These are phyloP conservation scores for Dinomys branickii DNA, from an alignment of 2,113 vertebrate species.

Conservation along the genomic window DNA sequence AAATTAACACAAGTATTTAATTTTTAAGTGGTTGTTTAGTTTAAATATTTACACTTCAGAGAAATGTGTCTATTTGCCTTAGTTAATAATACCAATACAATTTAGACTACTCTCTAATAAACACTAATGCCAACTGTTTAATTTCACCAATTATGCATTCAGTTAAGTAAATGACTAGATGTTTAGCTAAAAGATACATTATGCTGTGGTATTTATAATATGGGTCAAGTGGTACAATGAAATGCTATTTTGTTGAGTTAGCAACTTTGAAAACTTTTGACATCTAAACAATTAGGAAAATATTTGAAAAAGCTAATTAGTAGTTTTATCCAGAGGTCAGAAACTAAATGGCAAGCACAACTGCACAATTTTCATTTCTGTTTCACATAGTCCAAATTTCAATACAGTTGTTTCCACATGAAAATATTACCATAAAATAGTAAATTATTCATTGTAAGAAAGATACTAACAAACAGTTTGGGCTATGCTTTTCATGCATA, in stretches of 20 bases:
- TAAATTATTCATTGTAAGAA: not conserved
- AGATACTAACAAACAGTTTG: not conserved
- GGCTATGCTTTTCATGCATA: not conserved
- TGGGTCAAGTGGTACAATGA: not conserved
- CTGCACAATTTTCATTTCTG: not conserved
- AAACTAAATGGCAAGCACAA: not conserved
- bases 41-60: constrained; percentile 40
- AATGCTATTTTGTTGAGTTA: not conserved
- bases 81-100: constrained; percentile 42
- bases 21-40: constrained; percentile 21
- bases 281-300: not conserved
- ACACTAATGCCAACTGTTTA: constrained; percentile 18
- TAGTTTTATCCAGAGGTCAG: not conserved
- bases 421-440: not conserved
- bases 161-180: constrained; percentile 30
- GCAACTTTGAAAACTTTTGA: not conserved
- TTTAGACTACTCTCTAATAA: constrained; percentile 55
- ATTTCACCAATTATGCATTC: constrained; percentile 42
- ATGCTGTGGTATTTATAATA: not conserved
- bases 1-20: constrained; percentile 44
- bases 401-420: not conserved
- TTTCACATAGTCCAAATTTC: not conserved
- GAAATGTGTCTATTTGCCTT: constrained; percentile 3
- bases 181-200: constrained; percentile 36
- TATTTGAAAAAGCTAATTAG: not conserved